phyloP scores from a whole-genome alignment of 2,888 invertebrate genomes.

The Eustalomyia histrio region DNA sequence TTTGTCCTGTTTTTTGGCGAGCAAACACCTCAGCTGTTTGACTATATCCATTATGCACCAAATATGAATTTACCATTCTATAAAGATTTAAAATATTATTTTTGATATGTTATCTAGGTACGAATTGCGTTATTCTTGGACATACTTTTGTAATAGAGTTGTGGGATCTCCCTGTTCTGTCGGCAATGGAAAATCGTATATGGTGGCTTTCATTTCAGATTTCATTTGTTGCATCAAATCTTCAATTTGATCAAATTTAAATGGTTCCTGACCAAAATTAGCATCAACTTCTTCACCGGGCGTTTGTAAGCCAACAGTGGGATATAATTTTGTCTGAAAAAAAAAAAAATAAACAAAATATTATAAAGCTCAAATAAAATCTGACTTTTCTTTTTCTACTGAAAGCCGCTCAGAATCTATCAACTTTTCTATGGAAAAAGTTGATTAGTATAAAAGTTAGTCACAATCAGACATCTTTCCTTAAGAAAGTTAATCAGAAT shows the following conservation, averaged over 20 bases:
- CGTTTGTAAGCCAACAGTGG: constrained; percentile 98
- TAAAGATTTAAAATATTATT: constrained; percentile 68
- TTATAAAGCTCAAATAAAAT: too few relatives aligned
- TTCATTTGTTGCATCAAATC: constrained; percentile 97
- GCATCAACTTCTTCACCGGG: constrained; percentile 99
- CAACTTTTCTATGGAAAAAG: too few relatives aligned
- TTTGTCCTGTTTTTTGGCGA: constrained; percentile 89
- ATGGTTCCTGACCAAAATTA: constrained; percentile 98
- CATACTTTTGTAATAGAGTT: constrained; percentile 92
- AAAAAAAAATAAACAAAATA: neutral
- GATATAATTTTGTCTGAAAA: constrained; percentile 93
- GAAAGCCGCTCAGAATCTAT: too few relatives aligned
- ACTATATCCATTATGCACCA: constrained; percentile 99
- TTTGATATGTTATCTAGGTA: too few relatives aligned
- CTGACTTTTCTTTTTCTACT: too few relatives aligned
- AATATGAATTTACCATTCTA: constrained; percentile 98
- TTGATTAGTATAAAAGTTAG: too few relatives aligned
- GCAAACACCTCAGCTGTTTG: constrained; percentile 97
- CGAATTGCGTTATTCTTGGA: neutral
- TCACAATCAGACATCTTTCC: too few relatives aligned
- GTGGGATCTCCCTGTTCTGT: constrained; percentile 95
- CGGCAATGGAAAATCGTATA: constrained; percentile 92
- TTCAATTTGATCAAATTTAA: constrained; percentile 96
- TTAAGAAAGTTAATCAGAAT: too few relatives aligned
- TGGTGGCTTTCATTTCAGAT: constrained; percentile 89